A percentile compares a stretch with the other conserved stretches of the same genome.
phyloP scores from a whole-genome alignment of 2,113 vertebrate species.

The Potamarius usumacintae region DNA sequence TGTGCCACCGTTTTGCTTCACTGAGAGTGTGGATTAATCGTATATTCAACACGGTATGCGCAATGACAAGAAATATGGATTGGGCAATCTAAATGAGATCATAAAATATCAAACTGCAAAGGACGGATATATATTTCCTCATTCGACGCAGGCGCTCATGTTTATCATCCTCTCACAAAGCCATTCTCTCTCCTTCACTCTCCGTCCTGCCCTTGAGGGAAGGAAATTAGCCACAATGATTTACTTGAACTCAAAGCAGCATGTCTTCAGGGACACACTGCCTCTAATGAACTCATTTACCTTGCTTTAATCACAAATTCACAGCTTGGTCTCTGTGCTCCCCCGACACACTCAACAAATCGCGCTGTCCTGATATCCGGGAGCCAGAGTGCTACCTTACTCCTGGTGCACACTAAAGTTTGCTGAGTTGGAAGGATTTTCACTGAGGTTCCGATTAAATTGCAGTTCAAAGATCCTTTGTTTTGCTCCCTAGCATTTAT shows the following conservation, averaged over 20 bases:
- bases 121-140: conserved; percentile 24
- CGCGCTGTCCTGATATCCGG: conserved; percentile 34
- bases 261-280: conserved; percentile 45
- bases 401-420: neutral
- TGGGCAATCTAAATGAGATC: conserved; percentile 46
- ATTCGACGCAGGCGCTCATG: conserved; percentile 25
- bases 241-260: conserved; percentile 49
- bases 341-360: conserved; percentile 38
- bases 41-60: conserved; percentile 31
- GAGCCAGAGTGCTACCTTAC: neutral
- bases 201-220: conserved; percentile 47
- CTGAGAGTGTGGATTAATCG: conserved; percentile 12
- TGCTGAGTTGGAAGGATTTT: conserved; percentile 35
- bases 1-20: neutral
- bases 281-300: conserved; percentile 59
- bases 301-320: conserved; percentile 59
- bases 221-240: conserved; percentile 56
- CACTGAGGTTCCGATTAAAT: conserved; percentile 10
- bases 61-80: conserved; percentile 36
- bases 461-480: conserved; percentile 13
- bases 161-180: conserved; percentile 38
- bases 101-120: conserved; percentile 46
- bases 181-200: conserved; percentile 22
- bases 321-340: conserved; percentile 48
- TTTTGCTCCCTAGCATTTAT: conserved; percentile 11